Evolutionary conservation across 2,888 invertebrate species (phyloP), one percentile per base, ranked within the genome.

Genomic region (Heliconius erato): DNA sequence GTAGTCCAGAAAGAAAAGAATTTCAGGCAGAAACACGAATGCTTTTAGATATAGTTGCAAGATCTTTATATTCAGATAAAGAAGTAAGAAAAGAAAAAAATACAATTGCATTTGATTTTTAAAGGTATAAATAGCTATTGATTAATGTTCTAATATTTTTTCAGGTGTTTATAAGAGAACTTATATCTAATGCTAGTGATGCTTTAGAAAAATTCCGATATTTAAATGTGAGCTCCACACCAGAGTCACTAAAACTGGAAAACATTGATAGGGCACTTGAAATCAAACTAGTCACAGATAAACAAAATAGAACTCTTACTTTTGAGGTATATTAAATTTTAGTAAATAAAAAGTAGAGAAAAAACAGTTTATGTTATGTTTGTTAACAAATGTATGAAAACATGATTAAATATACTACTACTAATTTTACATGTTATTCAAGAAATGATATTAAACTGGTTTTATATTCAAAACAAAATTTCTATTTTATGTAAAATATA

Each of bases 21-120:
- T 99, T 99, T 92, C 99, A 99, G 93, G 99, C 99, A 0, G 99
- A 99, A 96, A 99, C 99, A 0, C 96, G 98, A 84, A 99, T 99
- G 98, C 93, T 99, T 68, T 94, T 99, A 77, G 99, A 99, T 92
- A 99, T 99, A 93, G 99, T 99, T 1, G 99, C 99, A 0, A 98
- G 98, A 90, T 99, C 99, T 1, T 95, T 99, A 65, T 99, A 99
- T 94, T 99, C 99, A 0, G 99, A 99, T 88, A 99, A 99, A 94
- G 99, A 99, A 96, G 98, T 98, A 92, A 90, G 91, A 79, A 67
- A 65, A 35, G 49, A 68, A 69, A 16, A 35, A 26, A 54, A 76
- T 59, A n/a, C 63, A n/a, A 12, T 63, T 63, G 23, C 19, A 16
- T 32, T 32, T 32, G 23, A 74, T 32, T 63, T 35, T 76, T n/a